Base-by-base conservation (phyloP, 2,797 vertebrate genomes). In the Rousettus madagascariensis region DNA sequence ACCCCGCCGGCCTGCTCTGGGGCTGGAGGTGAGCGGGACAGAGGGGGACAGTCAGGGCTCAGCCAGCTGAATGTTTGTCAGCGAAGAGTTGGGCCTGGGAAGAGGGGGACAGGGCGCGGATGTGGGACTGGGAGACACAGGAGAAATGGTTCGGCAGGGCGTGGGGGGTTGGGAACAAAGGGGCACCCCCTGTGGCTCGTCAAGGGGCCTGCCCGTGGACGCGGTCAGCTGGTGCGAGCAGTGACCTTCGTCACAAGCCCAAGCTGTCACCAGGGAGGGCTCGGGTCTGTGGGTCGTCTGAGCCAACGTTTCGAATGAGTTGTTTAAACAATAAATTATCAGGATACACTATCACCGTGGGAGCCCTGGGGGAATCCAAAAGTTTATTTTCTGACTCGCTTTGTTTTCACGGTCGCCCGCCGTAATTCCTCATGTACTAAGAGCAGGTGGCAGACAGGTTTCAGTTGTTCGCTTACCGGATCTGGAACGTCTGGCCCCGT, bases 341-440 rank as follows among this genome's bases (percentile, higher is more conserved):
- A 24, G 26, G 16, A 38, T 16, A 5, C 2, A 17, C 15, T 41
- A 0, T 65, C 43, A 15, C 68, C 7, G 0, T 8, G 49, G 82
- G 33, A 71, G 43, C 2, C 36, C 20, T 2, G 9, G 12, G 19
- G 51, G 74, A 74, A 63, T 8, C 8, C 4, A 16, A 17, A 69
- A 12, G 65, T 36, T 46, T 4, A 1, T 84, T 77, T 82, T 71
- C 51, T 4, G 17, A 3, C 26, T 28, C 5, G 16, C 19, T 57
- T 28, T 12, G 36, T 59, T 38, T 72, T 15, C 11, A 1, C 24
- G 0, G 2, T 33, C 43, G 28, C 55, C 26, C 43, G 28, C 55
- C 26, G 30, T 19, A 1, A 11, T 2, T 86, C 77, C 38, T 43
- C 26, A 3, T 5, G 0, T 0, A 0, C 20, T 0, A 6, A 16